Conservation (phyloP, 92 coral and sea anemone species). For the Pocillopora meandrina region DNA sequence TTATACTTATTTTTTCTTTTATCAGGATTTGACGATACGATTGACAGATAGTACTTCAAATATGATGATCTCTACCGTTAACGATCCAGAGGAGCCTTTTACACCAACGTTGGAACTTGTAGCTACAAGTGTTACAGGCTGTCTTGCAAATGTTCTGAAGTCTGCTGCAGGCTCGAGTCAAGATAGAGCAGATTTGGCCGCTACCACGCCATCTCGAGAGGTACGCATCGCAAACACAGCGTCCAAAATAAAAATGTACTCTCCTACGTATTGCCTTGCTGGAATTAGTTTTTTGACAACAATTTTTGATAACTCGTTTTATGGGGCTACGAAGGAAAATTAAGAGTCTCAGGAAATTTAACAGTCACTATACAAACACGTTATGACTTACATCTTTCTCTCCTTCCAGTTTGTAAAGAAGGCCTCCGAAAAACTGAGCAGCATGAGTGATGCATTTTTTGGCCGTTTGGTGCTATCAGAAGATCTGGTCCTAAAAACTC, state of each 20-base stretch:
- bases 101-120: neutral
- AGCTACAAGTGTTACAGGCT: slow-evolving; percentile 16
- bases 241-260: neutral
- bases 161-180: slow-evolving; percentile 10
- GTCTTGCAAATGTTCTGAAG: slow-evolving; percentile 27
- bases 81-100: slow-evolving; percentile 31
- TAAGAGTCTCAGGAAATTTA: neutral
- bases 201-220: neutral
- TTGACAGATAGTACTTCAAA: slow-evolving; percentile 6
- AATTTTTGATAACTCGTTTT: no score
- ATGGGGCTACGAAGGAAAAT: neutral
- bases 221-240: neutral
- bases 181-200: neutral
- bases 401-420: slow-evolving; percentile 6
- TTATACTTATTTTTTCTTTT: neutral
- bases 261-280: no score
- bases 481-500: neutral
- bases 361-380: neutral
- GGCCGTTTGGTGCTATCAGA: slow-evolving; percentile 27
- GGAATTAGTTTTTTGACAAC: no score
- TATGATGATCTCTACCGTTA: neutral
- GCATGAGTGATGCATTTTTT: slow-evolving; percentile 26
- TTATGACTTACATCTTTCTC: neutral
- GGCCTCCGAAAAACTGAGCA: slow-evolving; percentile 1
- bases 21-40: neutral